phyloP scores from a whole-genome alignment of 1,140 invertebrate genomes.

The Linepithema humile region DNA sequence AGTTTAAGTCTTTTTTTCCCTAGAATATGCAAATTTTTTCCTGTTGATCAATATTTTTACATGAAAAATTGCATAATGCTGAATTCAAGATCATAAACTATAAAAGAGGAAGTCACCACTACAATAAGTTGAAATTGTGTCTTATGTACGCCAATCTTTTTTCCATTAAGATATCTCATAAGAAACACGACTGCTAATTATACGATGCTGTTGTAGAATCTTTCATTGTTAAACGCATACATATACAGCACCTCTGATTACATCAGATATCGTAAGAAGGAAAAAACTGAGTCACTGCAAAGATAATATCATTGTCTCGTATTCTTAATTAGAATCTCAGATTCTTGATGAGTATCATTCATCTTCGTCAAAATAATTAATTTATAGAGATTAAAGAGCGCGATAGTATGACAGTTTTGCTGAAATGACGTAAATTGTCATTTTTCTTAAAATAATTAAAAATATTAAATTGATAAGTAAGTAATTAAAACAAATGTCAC shows the following conservation, averaged over 20 bases:
- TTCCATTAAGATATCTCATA: neutral
- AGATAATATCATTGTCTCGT: neutral
- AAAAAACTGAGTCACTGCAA: conserved; percentile 25
- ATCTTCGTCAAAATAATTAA: conserved; percentile 15
- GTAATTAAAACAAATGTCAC: neutral
- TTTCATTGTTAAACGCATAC: neutral
- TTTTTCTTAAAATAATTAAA: neutral
- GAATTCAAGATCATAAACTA: neutral
- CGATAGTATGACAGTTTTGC: neutral
- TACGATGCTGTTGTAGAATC: neutral
- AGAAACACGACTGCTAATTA: neutral
- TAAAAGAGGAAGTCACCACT: neutral
- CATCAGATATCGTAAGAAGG: conserved; percentile 1
- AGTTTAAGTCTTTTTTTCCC: neutral
- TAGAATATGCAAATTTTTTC: neutral
- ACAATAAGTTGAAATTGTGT: neutral
- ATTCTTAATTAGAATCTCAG: conserved; percentile 15
- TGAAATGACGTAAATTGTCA: conserved; percentile 1
- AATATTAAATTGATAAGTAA: neutral
- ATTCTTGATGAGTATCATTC: neutral
- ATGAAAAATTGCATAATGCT: neutral
- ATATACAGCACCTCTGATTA: conserved; percentile 6
- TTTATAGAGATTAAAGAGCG: neutral
- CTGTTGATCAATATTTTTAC: neutral
- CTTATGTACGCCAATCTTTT: neutral